Base-by-base conservation (phyloP, 2,888 invertebrate species). In the Nowickia ferox region DNA sequence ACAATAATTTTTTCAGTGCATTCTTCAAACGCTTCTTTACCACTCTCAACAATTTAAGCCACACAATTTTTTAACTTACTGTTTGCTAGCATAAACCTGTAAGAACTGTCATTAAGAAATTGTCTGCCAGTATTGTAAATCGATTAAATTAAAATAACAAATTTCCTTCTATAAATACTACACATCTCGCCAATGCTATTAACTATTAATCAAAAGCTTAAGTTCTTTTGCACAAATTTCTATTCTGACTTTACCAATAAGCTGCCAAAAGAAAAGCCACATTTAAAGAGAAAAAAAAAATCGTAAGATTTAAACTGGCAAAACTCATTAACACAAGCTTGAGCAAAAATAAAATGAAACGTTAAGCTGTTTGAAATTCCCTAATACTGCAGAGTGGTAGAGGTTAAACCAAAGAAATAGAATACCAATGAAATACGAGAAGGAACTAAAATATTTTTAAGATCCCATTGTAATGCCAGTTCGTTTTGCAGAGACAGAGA, bases 191-290 rank as follows among this genome's bases (percentile, higher is more conserved):
- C 65, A 83, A 83, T 9, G 59, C 65, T 59, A 44, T 77, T n/a
- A 83, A 86, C 86, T 86, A 86, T 86, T 86, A 83, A 86, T 86
- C 86, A 86, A 75, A 65, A 53, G 42, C 59, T 66, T 79, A 83
- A 86, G 79, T 79, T 86, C 63, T 59, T 22, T 69, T 30, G 9
- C 6, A 53, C 30, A 30, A 30, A 30, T 17, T 17, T 22, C n/a
- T 42, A 11, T 11, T 13, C 38, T 66, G n/a, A 8, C 15, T 5
- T 40, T 61, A 38, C 44, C 51, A 61, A 59, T 38, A 46, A 68
- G 15, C 59, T 75, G 74, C 59, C 74, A 15, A 59, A 66, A 66
- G 66, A 30, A 72, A 65, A 5, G 19, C 46, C 4, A 53, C 59
- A 59, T 46, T 19, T 15, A n/a, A 55, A 44, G 13, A 55, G 44